Conservation (phyloP, 2,113 vertebrate species). For the Bostrychus sinensis region DNA sequence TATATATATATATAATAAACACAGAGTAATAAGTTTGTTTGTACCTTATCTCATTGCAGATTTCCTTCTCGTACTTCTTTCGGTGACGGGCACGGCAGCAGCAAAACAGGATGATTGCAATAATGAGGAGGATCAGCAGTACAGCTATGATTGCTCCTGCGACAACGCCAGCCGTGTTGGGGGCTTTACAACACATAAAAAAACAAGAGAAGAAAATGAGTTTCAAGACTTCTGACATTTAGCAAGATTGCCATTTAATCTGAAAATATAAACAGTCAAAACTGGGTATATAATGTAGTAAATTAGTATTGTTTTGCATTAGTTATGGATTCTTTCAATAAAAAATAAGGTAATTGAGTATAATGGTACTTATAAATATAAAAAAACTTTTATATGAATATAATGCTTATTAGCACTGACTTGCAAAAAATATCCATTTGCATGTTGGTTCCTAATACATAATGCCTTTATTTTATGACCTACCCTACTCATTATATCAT, state of each 20-base stretch:
- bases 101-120: conserved; percentile 86
- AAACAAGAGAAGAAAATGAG: not conserved
- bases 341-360: not conserved
- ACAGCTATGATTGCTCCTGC: conserved; percentile 85
- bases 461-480: no score
- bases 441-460: no score
- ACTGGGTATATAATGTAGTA: no score
- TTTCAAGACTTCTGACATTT: not conserved
- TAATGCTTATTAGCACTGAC: no score
- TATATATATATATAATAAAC: no score
- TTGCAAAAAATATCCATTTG: no score
- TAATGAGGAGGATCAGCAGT: conserved; percentile 83
- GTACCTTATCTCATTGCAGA: conserved; percentile 95
- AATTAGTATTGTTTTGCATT: not conserved
- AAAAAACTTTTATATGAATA: no score
- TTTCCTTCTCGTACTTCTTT: conserved; percentile 97
- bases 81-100: conserved; percentile 86
- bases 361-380: no score
- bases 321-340: not conserved
- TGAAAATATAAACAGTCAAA: no score
- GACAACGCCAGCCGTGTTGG: conserved; percentile 87
- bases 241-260: no score
- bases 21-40: conserved; percentile 1
- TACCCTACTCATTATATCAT: no score
- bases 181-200: conserved; percentile 72